Conservation (phyloP, 2,113 vertebrate genomes). For the Pachycephala philippinensis region DNA sequence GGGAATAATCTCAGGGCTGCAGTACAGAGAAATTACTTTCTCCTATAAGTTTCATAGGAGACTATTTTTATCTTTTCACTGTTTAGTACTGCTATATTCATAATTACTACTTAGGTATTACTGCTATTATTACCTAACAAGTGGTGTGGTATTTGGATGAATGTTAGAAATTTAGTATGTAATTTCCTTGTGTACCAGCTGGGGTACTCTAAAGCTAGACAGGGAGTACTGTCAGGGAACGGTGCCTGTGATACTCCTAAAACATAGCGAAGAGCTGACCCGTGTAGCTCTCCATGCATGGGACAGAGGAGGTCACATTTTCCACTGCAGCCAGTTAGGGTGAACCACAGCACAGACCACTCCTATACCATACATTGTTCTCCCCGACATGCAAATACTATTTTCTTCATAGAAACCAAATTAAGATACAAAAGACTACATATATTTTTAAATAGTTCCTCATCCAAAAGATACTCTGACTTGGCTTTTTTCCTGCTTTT, state of each 20-base stretch:
- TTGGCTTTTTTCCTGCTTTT: not conserved
- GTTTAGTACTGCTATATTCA: not conserved
- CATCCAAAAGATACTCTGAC: not conserved
- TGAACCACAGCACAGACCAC: not conserved
- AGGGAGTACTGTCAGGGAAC: not conserved
- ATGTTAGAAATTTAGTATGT: not conserved
- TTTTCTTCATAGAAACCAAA: not conserved
- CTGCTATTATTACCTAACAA: not conserved
- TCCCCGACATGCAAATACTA: not conserved
- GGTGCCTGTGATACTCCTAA: not conserved
- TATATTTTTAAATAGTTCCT: not conserved
- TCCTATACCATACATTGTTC: not conserved
- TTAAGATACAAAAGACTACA: not conserved
- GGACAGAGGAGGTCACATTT: not conserved
- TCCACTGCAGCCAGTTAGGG: not conserved
- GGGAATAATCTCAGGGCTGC: not conserved
- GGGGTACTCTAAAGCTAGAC: not conserved
- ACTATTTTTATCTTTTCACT: not conserved
- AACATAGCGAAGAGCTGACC: not conserved
- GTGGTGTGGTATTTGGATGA: not conserved
- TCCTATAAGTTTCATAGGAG: not conserved
- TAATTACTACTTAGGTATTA: not conserved
- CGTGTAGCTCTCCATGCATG: not conserved
- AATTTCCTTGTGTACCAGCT: not conserved
- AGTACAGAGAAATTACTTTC: not conserved